phyloP scores from a whole-genome alignment of 2,888 invertebrate species.

The Thymelicus acteon region DNA sequence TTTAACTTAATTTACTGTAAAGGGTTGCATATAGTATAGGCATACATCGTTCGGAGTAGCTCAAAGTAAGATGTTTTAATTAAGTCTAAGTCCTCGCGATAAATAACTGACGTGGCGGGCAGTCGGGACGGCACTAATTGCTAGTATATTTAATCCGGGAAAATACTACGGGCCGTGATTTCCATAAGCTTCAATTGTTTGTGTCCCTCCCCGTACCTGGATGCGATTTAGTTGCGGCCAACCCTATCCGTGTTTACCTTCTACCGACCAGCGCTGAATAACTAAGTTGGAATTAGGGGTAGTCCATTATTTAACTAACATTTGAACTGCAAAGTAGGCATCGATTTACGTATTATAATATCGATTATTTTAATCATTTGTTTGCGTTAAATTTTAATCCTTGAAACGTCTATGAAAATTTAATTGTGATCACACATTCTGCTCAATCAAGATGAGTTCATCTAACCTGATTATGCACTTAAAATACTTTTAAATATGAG shows the following conservation, averaged over 20 bases:
- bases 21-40: slow-evolving; percentile 54
- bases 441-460: no score
- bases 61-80: slow-evolving; percentile 83
- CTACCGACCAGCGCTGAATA: slow-evolving; percentile 64
- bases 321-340: slow-evolving; percentile 16
- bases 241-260: slow-evolving; percentile 74
- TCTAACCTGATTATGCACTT: no score
- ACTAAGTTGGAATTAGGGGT: slow-evolving; percentile 49
- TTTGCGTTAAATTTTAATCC: no score
- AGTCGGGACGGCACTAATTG: slow-evolving; percentile 77
- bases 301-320: slow-evolving; percentile 29
- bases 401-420: no score
- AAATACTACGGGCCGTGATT: slow-evolving; percentile 80
- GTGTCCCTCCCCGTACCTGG: slow-evolving; percentile 67
- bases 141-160: slow-evolving; percentile 82
- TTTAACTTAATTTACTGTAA: slow-evolving; percentile 70
- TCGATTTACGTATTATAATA: slow-evolving; percentile 8
- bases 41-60: slow-evolving; percentile 59
- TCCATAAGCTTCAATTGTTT: slow-evolving; percentile 83
- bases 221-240: slow-evolving; percentile 73
- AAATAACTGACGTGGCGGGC: slow-evolving; percentile 73
- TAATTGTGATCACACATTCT: no score
- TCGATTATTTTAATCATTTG: neutral
- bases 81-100: slow-evolving; percentile 81
- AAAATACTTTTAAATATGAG: no score